Base-by-base conservation (phyloP, 30 jellyfish, hydroid and myxozoan genomes). In the Hydractinia symbiolongicarpus region DNA sequence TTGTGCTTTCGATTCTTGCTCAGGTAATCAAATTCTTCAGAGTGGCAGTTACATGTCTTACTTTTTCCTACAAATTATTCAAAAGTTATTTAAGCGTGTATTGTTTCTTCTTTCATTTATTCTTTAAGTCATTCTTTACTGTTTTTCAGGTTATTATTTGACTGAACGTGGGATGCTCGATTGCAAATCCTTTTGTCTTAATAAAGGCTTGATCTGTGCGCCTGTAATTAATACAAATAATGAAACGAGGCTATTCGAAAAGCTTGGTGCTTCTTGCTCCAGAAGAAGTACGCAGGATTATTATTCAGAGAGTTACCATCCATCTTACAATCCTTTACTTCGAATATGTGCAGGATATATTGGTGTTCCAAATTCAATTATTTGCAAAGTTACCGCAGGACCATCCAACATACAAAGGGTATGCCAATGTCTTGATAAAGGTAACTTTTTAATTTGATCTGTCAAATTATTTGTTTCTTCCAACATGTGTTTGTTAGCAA, bases 1-100 rank as follows among this genome's bases (percentile, higher is more conserved):
- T 50, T 90, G 97, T 77, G 69, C 81, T 64, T 71, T 54, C 20
- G 95, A 93, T 54, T 93, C 95, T 8, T 90, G 97, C 84, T 90
- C 74, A 64, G 74, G 74, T 64, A 64, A 13, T 30, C 44, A 30
- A 30, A 30, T 30, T 30, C 44, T 30, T 30, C 44, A 30, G 44
- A 30, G 44, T 30, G 44, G 44, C 44, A 30, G 44, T 30, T 30
- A 2, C 2, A 30, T 30, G 44, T 30, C 44, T 30, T 30, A 30
- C 44, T 30, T 30, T 30, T 30, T 30, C 44, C 44, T 30, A 1
- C 44, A 30, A 30, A 30, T 30, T 30, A 30, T 30, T 30, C 2
- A 30, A 30, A 30, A 30, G 2, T 1, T 30, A 30, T 30, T 30
- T 30, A 30, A 30, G 44, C 44, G 1, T 30, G 1, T 30, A 30